Evolutionary conservation across 2,113 vertebrate species (phyloP).

Genomic region (Macroglossus sobrinus): DNA sequence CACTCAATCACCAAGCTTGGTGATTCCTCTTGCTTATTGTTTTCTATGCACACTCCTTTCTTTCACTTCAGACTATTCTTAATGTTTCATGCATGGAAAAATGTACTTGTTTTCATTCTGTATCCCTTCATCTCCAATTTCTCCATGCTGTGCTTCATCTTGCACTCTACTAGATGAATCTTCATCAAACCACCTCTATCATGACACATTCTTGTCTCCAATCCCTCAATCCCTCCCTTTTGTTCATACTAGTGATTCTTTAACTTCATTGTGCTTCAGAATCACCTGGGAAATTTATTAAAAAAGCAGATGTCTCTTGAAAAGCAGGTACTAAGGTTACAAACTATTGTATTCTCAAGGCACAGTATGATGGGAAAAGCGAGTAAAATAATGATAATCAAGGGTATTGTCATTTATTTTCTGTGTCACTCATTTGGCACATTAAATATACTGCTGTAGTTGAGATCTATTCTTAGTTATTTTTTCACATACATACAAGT

Average conservation of each 20-base stretch:
- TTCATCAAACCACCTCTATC: not conserved
- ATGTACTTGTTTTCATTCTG: not conserved
- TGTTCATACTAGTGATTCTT: not conserved
- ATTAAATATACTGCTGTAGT: not conserved
- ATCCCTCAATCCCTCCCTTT: not conserved
- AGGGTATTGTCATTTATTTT: not conserved
- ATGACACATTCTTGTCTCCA: not conserved
- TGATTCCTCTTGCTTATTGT: not conserved
- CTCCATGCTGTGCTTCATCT: not conserved
- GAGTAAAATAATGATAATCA: not conserved
- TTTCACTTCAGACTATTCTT: not conserved
- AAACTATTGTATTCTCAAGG: not conserved
- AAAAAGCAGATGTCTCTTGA: constrained; percentile 29
- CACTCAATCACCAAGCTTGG: not conserved
- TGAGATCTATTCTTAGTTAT: not conserved
- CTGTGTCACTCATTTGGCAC: not conserved
- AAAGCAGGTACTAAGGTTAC: not conserved
- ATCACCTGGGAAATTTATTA: not conserved
- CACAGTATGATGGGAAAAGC: not conserved
- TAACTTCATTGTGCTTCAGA: not conserved
- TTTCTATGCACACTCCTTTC: not conserved
- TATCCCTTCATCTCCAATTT: not conserved
- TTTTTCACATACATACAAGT: not conserved
- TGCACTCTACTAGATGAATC: not conserved
- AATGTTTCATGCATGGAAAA: not conserved